Evolutionary conservation across 64 coral and sea anemone species (phyloP), one percentile per base, ranked within the genome.

Genomic region (Stylophora pistillata): DNA sequence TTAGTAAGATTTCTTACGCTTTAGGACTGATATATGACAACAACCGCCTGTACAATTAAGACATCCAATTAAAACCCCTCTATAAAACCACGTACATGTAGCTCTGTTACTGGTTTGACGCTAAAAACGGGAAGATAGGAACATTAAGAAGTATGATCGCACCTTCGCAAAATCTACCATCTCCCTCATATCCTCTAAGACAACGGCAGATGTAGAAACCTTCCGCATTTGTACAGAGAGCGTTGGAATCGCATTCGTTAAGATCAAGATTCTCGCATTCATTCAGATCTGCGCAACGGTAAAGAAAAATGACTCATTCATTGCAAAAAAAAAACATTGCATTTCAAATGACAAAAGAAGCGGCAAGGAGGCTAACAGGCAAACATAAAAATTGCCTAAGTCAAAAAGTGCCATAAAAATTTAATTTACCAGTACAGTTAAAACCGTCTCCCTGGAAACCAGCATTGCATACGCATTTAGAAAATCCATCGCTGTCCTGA

Each of bases 391-490:
- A n/a, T 77, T 77, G 25, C n/a, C 13, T 16, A 53, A 37, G 9
- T 77, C 15, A n/a, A 7, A 55, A 0, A 30, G 10, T 15, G 17
- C 1, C 6, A 9, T 18, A 55, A 52, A 52, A n/a, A n/a, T n/a
- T n/a, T n/a, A n/a, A 77, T 56, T 9, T 29, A 88, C 86, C 86
- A 15, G 61, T 70, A 62, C 87, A 89, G 26, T 71, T 79, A 27
- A 59, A 79, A 31, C 77, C 77, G n/a, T 75, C 15, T 11, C 88
- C 88, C 70, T 80, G 59, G 25, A n/a, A 91, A 55, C 89, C 89
- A 75, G 56, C 29, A 29, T 91, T 91, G 55, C 89, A 91, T 21
- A 82, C 79, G 85, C 89, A 91, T 21, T 61, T 34, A 58, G 79
- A 69, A 10, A 70, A 20, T 20, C 21, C 79, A 53, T 62, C 89